Conservation (phyloP, 2,113 vertebrate species). For the Panthera uncia region DNA sequence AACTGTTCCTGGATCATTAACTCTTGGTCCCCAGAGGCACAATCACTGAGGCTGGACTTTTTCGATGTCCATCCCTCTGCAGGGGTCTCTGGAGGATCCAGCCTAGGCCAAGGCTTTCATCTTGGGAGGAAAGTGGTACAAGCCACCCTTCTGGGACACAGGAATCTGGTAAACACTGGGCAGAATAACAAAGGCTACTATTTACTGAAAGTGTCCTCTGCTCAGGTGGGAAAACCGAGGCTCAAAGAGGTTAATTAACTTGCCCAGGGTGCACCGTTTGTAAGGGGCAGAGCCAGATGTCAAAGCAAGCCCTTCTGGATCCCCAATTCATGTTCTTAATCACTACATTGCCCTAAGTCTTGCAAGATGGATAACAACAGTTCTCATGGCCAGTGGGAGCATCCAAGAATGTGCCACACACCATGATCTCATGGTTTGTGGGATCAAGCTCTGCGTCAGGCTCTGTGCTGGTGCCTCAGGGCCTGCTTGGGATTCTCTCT, state of each 20-base stretch:
- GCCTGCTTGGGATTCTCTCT: too few species aligned
- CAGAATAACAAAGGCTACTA: background rate
- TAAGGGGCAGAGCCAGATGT: background rate
- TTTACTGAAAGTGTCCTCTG: background rate
- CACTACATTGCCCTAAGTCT: background rate
- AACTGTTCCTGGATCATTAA: constrained; percentile 13
- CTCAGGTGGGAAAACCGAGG: constrained; percentile 39
- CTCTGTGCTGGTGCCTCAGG: too few species aligned
- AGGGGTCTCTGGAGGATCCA: background rate
- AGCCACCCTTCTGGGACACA: background rate
- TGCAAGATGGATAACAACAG: background rate
- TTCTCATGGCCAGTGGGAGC: background rate
- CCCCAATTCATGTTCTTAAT: background rate
- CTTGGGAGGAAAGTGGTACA: background rate
- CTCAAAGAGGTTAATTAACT: background rate
- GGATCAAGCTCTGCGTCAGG: too few species aligned
- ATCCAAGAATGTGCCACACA: background rate
- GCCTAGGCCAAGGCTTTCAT: background rate
- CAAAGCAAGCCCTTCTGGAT: background rate
- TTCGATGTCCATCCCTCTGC: background rate
- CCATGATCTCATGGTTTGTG: too few species aligned
- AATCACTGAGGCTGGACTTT: constrained; percentile 8
- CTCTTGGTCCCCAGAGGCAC: background rate
- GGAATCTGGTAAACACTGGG: background rate
- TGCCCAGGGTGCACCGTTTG: background rate